phyloP scores from a whole-genome alignment of 2,888 invertebrate species.

The Slavum lentiscoides region DNA sequence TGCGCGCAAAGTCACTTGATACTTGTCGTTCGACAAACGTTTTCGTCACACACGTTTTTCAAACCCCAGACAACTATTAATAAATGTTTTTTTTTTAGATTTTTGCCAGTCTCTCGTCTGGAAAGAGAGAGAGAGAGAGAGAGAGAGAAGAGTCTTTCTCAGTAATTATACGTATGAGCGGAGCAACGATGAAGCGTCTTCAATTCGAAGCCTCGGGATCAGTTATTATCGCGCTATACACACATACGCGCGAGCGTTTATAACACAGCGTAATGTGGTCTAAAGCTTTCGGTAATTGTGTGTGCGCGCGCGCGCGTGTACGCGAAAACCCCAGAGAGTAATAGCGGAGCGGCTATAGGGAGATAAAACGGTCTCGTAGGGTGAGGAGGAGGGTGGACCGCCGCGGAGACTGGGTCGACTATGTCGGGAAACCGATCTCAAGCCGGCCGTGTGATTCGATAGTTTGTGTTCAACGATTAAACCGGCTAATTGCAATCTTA shows the following conservation, averaged over 20 bases:
- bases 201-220: slow-evolving; percentile 25
- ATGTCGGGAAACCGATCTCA: slow-evolving; percentile 47
- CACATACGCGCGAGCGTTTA: not conserved
- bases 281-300: slow-evolving; percentile 49
- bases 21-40: too few relatives aligned
- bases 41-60: too few relatives aligned
- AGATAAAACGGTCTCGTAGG: slow-evolving; percentile 32
- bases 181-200: not conserved
- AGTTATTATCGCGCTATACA: slow-evolving; percentile 20
- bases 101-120: too few relatives aligned
- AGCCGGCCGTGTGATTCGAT: slow-evolving; percentile 53
- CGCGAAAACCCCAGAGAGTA: slow-evolving; percentile 50
- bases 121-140: too few relatives aligned
- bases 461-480: slow-evolving; percentile 54
- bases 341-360: slow-evolving; percentile 23
- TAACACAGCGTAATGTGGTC: slow-evolving; percentile 18
- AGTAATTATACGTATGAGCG: not conserved
- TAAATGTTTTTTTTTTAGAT: too few relatives aligned
- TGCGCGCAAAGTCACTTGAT: too few relatives aligned
- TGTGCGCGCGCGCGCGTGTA: not conserved
- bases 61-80: too few relatives aligned
- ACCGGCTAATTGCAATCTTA: slow-evolving; percentile 52
- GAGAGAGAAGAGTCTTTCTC: not conserved
- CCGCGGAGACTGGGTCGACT: not conserved
- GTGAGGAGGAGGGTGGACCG: not conserved